phyloP scores from a whole-genome alignment of 2,797 vertebrate genomes.

The Sebastes cheni region DNA sequence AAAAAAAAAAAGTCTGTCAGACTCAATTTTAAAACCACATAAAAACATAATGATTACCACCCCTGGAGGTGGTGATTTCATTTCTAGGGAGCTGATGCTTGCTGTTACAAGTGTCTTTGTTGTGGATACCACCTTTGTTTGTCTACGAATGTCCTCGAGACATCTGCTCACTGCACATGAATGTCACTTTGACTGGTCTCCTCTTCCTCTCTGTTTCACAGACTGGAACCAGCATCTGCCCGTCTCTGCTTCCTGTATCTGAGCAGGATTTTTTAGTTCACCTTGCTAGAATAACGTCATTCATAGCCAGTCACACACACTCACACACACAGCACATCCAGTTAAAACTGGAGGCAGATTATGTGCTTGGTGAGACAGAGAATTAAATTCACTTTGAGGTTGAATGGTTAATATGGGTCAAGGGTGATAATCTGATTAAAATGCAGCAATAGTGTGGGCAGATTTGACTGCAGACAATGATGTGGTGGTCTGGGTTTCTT shows the following conservation, averaged over 20 bases:
- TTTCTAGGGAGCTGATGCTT: constrained; percentile 4
- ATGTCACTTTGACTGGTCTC: constrained; percentile 39
- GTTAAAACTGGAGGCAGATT: constrained; percentile 40
- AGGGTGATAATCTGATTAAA: constrained; percentile 68
- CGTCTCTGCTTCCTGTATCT: constrained; percentile 13
- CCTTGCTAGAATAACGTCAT: constrained; percentile 11
- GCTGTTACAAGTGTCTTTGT: constrained; percentile 8
- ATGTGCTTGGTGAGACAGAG: constrained; percentile 48
- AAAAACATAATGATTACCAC: not conserved
- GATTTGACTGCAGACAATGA: constrained; percentile 26
- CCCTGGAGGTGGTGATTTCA: not conserved
- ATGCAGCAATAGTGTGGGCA: constrained; percentile 24
- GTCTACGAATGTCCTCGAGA: constrained; percentile 19
- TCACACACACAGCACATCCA: not conserved
- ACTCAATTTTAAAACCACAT: not conserved
- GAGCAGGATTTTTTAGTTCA: constrained; percentile 37
- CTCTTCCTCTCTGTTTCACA: constrained; percentile 16
- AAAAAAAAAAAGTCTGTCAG: not conserved
- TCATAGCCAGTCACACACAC: not conserved
- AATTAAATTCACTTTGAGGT: constrained; percentile 57
- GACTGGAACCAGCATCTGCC: constrained; percentile 49
- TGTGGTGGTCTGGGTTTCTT: constrained; percentile 8
- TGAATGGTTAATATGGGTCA: constrained; percentile 65
- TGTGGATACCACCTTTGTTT: constrained; percentile 27
- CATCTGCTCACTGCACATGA: constrained; percentile 12